phyloP scores from a whole-genome alignment of 2,113 vertebrate species.

The Corythoichthys intestinalis region DNA sequence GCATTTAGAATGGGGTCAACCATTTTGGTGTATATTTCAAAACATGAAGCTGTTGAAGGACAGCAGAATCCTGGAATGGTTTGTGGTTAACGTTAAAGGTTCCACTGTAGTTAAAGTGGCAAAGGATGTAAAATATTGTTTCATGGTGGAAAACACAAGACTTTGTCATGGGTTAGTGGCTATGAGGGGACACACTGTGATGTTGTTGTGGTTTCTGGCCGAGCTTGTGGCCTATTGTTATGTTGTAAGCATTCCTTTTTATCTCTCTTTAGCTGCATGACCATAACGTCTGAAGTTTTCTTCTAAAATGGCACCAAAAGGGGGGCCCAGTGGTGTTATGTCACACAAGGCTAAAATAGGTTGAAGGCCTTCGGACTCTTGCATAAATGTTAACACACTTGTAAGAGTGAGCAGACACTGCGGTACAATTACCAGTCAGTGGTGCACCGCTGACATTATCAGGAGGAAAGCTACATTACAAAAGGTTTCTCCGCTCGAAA shows the following conservation, averaged over 20 bases:
- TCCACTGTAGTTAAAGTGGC: not conserved
- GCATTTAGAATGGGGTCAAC: too few species aligned
- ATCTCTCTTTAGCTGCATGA: slow-evolving; percentile 1
- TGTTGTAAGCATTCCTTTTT: slow-evolving; percentile 6
- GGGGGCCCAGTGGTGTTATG: slow-evolving; percentile 2
- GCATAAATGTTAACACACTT: slow-evolving; percentile 66
- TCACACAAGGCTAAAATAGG: slow-evolving; percentile 41
- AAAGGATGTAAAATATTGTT: not conserved
- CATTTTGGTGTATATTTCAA: not conserved
- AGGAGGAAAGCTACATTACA: slow-evolving; percentile 54
- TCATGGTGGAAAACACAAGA: not conserved
- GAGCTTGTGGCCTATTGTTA: slow-evolving; percentile 21
- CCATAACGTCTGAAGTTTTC: not conserved
- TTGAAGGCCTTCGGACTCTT: slow-evolving; percentile 48
- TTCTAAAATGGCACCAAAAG: slow-evolving; percentile 14
- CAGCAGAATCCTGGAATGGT: not conserved
- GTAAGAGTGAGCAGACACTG: slow-evolving; percentile 58
- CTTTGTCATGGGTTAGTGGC: slow-evolving; percentile 17
- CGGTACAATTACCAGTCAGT: slow-evolving; percentile 55
- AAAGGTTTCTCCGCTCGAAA: slow-evolving; percentile 44
- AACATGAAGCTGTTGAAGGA: not conserved
- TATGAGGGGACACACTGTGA: slow-evolving; percentile 15
- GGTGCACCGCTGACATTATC: slow-evolving; percentile 66
- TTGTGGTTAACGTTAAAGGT: not conserved
- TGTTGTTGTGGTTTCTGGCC: slow-evolving; percentile 43